Percentiles rank a stretch among this genome's conserved stretches.
phyloP scores from a whole-genome alignment of 2,113 vertebrate species.

The Amazona vittata region DNA sequence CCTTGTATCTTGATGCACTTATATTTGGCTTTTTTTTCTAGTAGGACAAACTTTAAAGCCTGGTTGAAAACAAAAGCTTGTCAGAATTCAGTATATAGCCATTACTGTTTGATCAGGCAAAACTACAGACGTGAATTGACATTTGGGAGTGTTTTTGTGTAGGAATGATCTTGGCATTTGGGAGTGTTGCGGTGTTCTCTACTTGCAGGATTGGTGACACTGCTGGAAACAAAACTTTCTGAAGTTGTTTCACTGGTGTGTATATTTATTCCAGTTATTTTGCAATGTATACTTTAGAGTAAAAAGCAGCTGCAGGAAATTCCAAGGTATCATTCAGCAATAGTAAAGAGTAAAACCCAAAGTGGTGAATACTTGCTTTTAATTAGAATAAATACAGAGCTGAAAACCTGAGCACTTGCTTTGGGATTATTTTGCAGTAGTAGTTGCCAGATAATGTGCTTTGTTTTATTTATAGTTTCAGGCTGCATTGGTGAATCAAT shows the following conservation, averaged over 20 bases:
- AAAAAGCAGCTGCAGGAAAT: neutral
- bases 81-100: neutral
- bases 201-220: neutral
- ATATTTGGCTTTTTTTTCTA: neutral
- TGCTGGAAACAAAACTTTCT: neutral
- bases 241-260: neutral
- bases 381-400: neutral
- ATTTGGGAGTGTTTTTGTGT: neutral
- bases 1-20: neutral
- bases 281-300: neutral
- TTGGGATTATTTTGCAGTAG: neutral
- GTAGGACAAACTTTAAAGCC: neutral
- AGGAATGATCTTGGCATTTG: neutral
- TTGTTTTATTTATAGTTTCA: neutral
- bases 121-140: neutral
- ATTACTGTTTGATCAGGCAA: neutral
- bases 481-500: neutral
- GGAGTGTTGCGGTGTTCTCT: constrained; percentile 16
- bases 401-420: neutral
- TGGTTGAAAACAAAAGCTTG: neutral
- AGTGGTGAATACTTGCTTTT: neutral
- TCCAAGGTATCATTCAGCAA: neutral
- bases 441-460: neutral
- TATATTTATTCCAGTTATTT: neutral
- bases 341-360: neutral